Conservation (phyloP, 2,797 vertebrate genomes). For the Onychomys torridus region DNA sequence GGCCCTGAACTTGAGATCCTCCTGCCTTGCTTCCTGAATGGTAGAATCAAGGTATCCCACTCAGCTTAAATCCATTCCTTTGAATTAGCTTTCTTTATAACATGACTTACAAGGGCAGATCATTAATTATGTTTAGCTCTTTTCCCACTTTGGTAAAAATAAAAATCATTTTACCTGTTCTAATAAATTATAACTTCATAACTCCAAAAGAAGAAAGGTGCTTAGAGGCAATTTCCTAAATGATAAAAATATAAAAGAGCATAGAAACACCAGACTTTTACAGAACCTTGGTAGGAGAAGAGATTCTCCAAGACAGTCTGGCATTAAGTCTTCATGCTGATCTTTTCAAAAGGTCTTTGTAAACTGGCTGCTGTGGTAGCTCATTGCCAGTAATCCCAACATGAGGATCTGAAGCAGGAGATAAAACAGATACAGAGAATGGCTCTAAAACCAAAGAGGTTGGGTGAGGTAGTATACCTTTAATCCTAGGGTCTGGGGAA, state of each 20-base stretch:
- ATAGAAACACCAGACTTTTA: neutral
- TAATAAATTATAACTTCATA: neutral
- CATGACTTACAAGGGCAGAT: neutral
- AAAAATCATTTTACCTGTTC: conserved; percentile 14
- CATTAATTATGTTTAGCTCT: conserved; percentile 8
- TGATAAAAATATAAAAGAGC: neutral
- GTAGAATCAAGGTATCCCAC: neutral
- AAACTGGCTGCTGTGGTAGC: neutral
- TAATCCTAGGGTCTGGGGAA: neutral
- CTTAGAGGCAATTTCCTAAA: neutral
- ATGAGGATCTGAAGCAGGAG: neutral
- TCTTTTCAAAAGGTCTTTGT: neutral
- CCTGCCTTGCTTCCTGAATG: neutral
- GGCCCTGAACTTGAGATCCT: neutral
- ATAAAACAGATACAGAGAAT: neutral
- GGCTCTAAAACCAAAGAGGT: neutral
- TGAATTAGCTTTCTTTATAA: conserved; percentile 46
- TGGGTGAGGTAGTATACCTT: neutral
- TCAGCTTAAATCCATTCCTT: conserved; percentile 7
- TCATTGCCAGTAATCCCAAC: neutral
- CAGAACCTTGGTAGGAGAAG: neutral
- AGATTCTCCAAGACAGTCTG: neutral
- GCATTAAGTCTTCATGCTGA: neutral
- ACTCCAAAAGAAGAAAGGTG: neutral
- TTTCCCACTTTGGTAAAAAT: conserved; percentile 21